These are phyloP conservation scores for Vanessa cardui DNA, from an alignment of 2,888 invertebrate genomes.

Conservation along the genomic window DNA sequence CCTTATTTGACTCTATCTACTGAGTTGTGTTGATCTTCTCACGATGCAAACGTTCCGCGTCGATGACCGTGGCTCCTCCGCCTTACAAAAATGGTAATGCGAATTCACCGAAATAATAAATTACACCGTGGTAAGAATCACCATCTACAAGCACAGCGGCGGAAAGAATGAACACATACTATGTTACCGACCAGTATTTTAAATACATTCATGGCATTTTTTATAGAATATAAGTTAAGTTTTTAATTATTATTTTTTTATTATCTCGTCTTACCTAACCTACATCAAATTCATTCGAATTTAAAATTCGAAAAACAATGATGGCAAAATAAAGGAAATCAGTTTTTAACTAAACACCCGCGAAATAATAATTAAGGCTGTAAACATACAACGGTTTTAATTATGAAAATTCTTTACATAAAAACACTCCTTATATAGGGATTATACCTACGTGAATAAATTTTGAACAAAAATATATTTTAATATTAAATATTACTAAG, in stretches of 20 bases:
- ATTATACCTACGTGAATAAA: background rate
- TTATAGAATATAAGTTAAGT: background rate
- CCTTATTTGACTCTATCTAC: conserved; percentile 9
- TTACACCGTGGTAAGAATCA: conserved; percentile 7
- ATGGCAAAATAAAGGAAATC: too few species aligned
- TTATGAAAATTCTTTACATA: too few species aligned
- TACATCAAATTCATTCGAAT: too few species aligned
- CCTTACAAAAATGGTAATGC: conserved; percentile 35
- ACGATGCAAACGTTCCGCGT: conserved; percentile 36
- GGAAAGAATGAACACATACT: background rate
- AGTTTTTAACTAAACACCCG: too few species aligned
- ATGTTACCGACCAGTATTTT: background rate
- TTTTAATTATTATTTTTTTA: too few species aligned
- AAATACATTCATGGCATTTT: background rate
- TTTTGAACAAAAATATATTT: background rate
- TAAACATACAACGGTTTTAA: too few species aligned
- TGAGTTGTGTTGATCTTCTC: conserved; percentile 24
- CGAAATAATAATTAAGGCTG: too few species aligned
- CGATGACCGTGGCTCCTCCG: conserved; percentile 34
- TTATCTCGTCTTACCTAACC: too few species aligned
- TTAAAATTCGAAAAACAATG: too few species aligned
- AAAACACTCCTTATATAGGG: too few species aligned
- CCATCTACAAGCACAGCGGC: background rate
- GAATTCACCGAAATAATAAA: conserved; percentile 32
- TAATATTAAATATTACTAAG: background rate